Conservation (phyloP, 2,113 vertebrate genomes). For the Sander vitreus region DNA sequence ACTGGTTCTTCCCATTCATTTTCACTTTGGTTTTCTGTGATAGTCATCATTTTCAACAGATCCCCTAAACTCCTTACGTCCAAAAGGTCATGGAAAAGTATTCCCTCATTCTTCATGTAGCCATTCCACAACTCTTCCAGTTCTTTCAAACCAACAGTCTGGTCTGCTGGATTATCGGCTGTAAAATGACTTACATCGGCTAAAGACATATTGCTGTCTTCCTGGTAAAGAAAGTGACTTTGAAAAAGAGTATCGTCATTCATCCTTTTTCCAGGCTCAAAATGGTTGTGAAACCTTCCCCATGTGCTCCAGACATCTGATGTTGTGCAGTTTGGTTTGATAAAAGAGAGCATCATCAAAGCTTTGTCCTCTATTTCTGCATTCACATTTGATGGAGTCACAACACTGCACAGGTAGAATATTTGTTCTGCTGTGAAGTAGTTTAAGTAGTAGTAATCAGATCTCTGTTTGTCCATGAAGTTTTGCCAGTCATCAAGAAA, state of each 20-base stretch:
- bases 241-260: conserved; percentile 60
- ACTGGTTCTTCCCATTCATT: conserved; percentile 4
- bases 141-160: conserved; percentile 44
- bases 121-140: conserved; percentile 82
- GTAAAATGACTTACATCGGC: background rate
- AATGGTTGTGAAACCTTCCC: conserved; percentile 53
- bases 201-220: background rate
- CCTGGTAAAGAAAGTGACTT: conserved; percentile 53
- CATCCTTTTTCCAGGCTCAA: conserved; percentile 40
- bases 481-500: conserved; percentile 85
- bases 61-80: conserved; percentile 85
- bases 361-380: conserved; percentile 71
- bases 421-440: conserved; percentile 91
- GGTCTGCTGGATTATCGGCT: background rate
- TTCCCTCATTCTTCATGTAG: conserved; percentile 77
- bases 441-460: conserved; percentile 87
- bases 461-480: conserved; percentile 84
- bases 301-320: conserved; percentile 47
- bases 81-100: conserved; percentile 81
- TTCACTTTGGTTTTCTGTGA: background rate
- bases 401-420: conserved; percentile 85
- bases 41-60: conserved; percentile 82
- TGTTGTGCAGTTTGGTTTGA: conserved; percentile 79
- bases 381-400: conserved; percentile 58
- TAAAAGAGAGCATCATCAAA: conserved; percentile 90